Evolutionary conservation across 2,113 vertebrate genomes (phyloP), one percentile per base, ranked within the genome.

Genomic region (Paradoxurus hermaphroditus): DNA sequence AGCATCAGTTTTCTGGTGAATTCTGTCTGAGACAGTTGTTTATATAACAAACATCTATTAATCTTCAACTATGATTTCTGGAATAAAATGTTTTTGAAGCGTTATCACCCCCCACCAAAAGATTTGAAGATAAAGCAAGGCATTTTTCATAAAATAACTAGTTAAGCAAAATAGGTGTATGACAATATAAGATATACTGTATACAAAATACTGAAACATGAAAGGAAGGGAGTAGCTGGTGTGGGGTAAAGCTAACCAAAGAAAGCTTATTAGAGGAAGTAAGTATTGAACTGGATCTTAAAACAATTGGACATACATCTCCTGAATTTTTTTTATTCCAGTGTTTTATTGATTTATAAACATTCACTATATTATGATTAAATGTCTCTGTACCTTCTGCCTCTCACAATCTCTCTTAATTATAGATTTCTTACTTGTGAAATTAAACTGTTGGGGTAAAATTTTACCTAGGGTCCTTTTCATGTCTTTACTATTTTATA

Each of bases 281-380:
- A 85, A 95, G 89, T 85, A 81, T 15, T 85, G 46, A 94, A 75
- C 46, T 67, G 31, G 29, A 89, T 81, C 44, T 95, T 81, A 72
- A 85, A 85, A 62, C n/a, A 85, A 73, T 39, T 72, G 59, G 46
- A 85, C 13, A 46, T 77, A 70, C 10, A 63, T 91, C 83, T 96
- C 87, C 86, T 96, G 78, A 89, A 77, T 68, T 92, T 29, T 41
- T 89, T 73, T 88, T 79, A 44, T 87, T 81, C 44, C 46, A 87
- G 27, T 90, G 12, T 34, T 59, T 79, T 94, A 73, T 27, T 27
- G 7, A 21, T 62, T 84, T 89, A 15, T 89, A 85, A 78, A 89
- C 90, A 88, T n/a, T 78, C 39, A 95, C 39, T 65, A 41, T 78
- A 73, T 72, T 67, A 56, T 44, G 27, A 34, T 53, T 41, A 75